Evolutionary conservation across 2,888 invertebrate species (phyloP).

Genomic region (Metalampra italica): DNA sequence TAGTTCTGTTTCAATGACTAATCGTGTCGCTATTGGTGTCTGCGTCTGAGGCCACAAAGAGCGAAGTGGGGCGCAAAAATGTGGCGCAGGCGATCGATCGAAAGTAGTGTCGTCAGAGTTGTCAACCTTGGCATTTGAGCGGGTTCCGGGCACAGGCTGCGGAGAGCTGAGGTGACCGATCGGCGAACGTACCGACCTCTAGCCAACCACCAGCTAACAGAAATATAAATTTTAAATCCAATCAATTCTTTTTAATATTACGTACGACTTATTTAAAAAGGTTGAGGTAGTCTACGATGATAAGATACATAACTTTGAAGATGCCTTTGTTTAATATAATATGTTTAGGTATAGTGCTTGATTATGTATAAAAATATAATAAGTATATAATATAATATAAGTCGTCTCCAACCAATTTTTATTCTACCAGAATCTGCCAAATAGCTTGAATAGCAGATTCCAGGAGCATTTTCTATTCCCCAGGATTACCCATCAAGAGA

Average conservation of each 20-base stretch:
- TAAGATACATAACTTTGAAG: too few species aligned
- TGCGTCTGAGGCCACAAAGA: slow-evolving; percentile 16
- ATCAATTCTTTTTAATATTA: not conserved
- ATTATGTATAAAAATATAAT: too few species aligned
- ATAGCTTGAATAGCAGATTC: too few species aligned
- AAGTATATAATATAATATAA: too few species aligned
- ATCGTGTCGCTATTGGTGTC: slow-evolving; percentile 3
- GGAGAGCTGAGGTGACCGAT: slow-evolving; percentile 45
- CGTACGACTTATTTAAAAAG: not conserved
- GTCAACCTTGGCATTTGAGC: slow-evolving; percentile 78
- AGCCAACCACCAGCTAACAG: not conserved
- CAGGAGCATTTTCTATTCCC: too few species aligned
- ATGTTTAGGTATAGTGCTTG: too few species aligned
- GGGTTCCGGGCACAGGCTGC: slow-evolving; percentile 69
- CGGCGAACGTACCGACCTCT: slow-evolving; percentile 27
- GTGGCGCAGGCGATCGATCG: slow-evolving; percentile 67
- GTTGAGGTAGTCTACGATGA: not conserved
- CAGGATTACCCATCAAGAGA: too few species aligned
- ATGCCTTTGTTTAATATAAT: too few species aligned
- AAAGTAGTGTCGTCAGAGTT: slow-evolving; percentile 76
- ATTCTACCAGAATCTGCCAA: too few species aligned
- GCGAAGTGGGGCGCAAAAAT: slow-evolving; percentile 69
- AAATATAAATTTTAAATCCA: too few species aligned
- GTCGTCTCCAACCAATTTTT: too few species aligned
- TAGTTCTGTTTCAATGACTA: not conserved